A percentile compares a stretch with the other conserved stretches of the same genome.
Evolutionary conservation across 2,888 invertebrate genomes (phyloP).

Genomic region (Diogma glabrata): DNA sequence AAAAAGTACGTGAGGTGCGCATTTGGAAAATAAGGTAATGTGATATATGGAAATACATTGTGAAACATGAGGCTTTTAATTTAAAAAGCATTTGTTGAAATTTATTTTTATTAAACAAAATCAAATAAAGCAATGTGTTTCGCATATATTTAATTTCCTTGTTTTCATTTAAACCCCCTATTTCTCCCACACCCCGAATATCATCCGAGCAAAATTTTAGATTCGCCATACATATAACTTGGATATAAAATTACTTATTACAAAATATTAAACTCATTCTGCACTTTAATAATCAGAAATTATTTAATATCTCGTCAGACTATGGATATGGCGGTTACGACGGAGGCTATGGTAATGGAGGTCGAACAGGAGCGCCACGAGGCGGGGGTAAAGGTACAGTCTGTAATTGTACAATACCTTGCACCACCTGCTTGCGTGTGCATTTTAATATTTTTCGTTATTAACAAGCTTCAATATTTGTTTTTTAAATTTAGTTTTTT

Average conservation of each 20-base stretch:
- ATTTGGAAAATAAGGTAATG: slow-evolving; percentile 39
- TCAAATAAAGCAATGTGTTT: slow-evolving; percentile 26
- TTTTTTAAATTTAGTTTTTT: slow-evolving; percentile 8
- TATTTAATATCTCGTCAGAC: slow-evolving; percentile 42
- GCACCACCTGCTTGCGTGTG: slow-evolving; percentile 18
- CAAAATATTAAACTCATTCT: too few relatives aligned
- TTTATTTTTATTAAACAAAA: slow-evolving; percentile 13
- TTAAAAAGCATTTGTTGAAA: slow-evolving; percentile 11
- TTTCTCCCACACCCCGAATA: too few relatives aligned
- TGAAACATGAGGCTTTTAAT: slow-evolving; percentile 34
- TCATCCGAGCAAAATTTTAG: too few relatives aligned
- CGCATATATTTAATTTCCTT: slow-evolving; percentile 24
- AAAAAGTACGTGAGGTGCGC: slow-evolving; percentile 33
- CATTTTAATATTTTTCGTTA: slow-evolving; percentile 5
- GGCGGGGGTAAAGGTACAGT: slow-evolving; percentile 71
- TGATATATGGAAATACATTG: slow-evolving; percentile 35
- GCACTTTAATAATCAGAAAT: slow-evolving; percentile 4
- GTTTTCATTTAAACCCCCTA: slow-evolving; percentile 18
- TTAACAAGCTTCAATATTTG: background rate
- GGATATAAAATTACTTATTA: too few relatives aligned
- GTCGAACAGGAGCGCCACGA: slow-evolving; percentile 73
- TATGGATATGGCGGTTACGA: slow-evolving; percentile 80
- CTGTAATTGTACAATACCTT: slow-evolving; percentile 15
- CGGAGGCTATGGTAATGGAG: slow-evolving; percentile 70
- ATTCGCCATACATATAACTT: too few relatives aligned